These are phyloP conservation scores for Heterohyrax brucei DNA, from an alignment of 2,797 vertebrate species.

Conservation along the genomic window DNA sequence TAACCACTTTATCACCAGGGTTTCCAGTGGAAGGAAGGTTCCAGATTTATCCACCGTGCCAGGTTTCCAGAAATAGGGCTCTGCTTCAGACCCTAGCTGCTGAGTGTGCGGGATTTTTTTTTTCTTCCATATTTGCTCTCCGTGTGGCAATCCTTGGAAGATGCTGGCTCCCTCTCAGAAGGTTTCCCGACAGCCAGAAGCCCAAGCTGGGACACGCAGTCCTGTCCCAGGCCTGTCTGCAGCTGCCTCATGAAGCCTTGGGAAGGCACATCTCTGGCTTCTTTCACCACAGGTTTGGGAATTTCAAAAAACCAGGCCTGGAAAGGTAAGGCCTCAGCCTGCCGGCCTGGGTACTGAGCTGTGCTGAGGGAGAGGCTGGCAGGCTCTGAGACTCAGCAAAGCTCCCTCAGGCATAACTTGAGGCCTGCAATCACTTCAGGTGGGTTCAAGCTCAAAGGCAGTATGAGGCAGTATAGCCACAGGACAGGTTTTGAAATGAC, in stretches of 20 bases:
- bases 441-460: not conserved
- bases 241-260: conserved; percentile 28
- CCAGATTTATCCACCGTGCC: not conserved
- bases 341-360: not conserved
- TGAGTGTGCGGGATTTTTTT: not conserved
- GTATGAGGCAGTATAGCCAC: not conserved
- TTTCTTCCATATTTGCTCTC: not conserved
- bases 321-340: not conserved
- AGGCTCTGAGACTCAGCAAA: not conserved
- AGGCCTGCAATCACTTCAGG: not conserved
- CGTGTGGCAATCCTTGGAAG: not conserved
- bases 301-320: conserved; percentile 21
- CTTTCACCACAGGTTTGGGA: conserved; percentile 37
- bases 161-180: not conserved
- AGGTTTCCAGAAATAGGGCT: not conserved
- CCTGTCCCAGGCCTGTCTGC: not conserved
- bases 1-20: too few species aligned
- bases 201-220: not conserved
- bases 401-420: not conserved
- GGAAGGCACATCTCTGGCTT: conserved; percentile 63
- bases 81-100: not conserved
- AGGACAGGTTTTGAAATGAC: not conserved
- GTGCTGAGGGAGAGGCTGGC: not conserved
- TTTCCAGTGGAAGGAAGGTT: not conserved
- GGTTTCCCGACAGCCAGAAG: not conserved